phyloP scores from a whole-genome alignment of 2,888 invertebrate genomes.

The Magallana nippona region DNA sequence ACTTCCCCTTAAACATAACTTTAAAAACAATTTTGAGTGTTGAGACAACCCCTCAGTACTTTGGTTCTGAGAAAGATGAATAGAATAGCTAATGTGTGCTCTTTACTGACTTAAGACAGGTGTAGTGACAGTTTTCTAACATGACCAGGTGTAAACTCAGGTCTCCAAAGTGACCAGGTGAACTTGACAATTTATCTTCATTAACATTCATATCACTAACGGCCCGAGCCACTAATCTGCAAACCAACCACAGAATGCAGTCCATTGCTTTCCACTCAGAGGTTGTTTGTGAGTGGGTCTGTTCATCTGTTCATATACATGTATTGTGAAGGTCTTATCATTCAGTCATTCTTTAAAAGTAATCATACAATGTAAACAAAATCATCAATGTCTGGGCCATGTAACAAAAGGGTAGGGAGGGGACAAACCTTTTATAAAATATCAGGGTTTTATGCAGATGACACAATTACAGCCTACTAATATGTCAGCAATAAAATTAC shows the following conservation, averaged over 20 bases:
- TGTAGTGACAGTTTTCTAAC: not conserved
- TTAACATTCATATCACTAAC: not conserved
- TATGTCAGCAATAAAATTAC: no score
- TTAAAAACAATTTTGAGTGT: not conserved
- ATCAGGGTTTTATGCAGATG: no score
- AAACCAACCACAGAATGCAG: not conserved
- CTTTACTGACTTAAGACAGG: not conserved
- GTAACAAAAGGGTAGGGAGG: no score
- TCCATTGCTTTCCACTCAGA: not conserved
- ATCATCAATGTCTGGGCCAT: no score
- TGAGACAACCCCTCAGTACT: not conserved
- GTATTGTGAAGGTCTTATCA: no score
- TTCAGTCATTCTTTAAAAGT: no score
- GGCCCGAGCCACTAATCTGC: not conserved
- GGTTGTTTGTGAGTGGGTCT: no score
- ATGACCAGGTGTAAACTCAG: not conserved
- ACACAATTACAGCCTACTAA: no score
- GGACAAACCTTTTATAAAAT: no score
- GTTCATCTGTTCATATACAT: no score
- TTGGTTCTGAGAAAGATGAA: not conserved
- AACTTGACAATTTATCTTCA: conserved; percentile 23
- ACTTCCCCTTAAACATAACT: no score
- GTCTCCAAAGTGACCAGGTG: not conserved
- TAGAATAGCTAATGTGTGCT: not conserved
- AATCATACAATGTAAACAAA: no score